phyloP scores from a whole-genome alignment of 2,113 vertebrate species.

The Apistogramma diplotaenia region DNA sequence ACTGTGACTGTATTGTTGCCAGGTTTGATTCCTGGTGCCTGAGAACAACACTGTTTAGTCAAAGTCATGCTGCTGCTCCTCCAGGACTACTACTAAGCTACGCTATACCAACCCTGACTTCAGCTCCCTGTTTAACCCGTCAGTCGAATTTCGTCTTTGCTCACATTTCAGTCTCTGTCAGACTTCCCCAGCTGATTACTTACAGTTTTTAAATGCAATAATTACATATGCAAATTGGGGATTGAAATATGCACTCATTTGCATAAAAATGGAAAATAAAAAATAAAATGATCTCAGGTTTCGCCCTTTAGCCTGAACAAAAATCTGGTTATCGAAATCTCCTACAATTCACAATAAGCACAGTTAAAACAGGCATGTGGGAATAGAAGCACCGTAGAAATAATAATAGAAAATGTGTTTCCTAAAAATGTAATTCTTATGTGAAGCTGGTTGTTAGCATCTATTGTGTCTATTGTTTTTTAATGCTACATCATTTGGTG shows the following conservation, averaged over 20 bases:
- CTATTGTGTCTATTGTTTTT: no score
- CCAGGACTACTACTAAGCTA: background rate
- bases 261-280: no score
- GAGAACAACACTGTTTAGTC: background rate
- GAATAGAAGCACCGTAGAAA: no score
- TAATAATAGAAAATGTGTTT: rapidly evolving
- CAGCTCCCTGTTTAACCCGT: background rate
- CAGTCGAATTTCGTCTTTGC: no score
- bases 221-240: rapidly evolving
- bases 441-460: background rate
- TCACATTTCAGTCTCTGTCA: background rate
- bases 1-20: background rate
- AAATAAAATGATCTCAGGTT: background rate
- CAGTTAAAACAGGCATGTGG: no score
- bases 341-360: no score
- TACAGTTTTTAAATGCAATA: background rate
- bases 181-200: background rate
- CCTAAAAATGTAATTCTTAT: background rate
- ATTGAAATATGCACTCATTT: rapidly evolving
- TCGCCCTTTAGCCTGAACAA: rapidly evolving
- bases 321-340: background rate
- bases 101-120: background rate
- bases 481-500: no score
- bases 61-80: background rate
- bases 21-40: background rate